A percentile compares a stretch with the other conserved stretches of the same genome.
phyloP scores from a whole-genome alignment of 2,113 vertebrate genomes.

The Sebastes fasciatus region DNA sequence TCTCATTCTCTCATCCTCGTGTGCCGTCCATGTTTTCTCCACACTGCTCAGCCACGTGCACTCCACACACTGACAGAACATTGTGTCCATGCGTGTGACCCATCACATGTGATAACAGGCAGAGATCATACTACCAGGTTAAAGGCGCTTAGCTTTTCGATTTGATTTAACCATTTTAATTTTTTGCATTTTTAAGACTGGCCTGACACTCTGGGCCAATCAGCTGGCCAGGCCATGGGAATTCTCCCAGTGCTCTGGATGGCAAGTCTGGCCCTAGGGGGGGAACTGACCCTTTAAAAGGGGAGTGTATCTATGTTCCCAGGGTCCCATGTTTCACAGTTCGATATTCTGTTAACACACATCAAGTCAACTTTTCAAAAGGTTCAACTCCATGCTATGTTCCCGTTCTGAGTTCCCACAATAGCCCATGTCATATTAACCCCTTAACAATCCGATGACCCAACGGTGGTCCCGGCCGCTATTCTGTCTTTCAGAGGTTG shows the following conservation, averaged over 20 bases:
- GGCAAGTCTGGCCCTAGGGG: too few relatives aligned
- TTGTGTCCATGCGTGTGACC: neutral
- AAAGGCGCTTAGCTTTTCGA: neutral
- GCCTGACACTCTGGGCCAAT: neutral
- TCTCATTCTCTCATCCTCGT: neutral
- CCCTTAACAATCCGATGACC: too few relatives aligned
- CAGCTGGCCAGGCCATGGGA: neutral
- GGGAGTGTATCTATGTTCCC: too few relatives aligned
- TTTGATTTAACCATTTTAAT: neutral
- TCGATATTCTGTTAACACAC: too few relatives aligned
- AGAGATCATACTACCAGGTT: neutral
- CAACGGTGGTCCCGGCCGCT: too few relatives aligned
- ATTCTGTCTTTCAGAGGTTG: too few relatives aligned
- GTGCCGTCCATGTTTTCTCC: neutral
- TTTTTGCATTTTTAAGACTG: neutral
- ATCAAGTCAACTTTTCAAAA: too few relatives aligned
- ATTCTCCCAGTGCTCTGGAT: neutral
- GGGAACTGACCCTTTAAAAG: too few relatives aligned
- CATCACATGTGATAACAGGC: neutral
- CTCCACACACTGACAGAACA: neutral
- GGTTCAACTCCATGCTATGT: too few relatives aligned
- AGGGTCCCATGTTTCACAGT: too few relatives aligned
- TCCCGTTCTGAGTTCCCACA: too few relatives aligned
- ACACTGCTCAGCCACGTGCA: neutral
- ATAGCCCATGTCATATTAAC: too few relatives aligned